phyloP scores from a whole-genome alignment of 2,888 invertebrate species.

The Hedychridium roseum region DNA sequence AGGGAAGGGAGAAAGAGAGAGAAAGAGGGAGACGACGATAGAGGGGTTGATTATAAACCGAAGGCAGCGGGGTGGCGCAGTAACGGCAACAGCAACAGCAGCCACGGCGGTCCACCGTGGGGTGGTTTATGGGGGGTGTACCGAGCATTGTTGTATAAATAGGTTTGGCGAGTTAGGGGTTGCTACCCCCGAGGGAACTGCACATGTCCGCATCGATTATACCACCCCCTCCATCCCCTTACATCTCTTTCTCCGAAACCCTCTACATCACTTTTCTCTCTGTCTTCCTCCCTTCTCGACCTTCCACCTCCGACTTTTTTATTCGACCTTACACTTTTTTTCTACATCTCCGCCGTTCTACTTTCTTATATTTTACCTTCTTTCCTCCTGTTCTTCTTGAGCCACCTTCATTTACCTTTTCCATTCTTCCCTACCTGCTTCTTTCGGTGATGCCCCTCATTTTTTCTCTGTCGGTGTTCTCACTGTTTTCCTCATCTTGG shows the following conservation, averaged over 20 bases:
- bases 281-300: slow-evolving; percentile 29
- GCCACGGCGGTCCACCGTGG: slow-evolving; percentile 52
- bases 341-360: slow-evolving; percentile 7
- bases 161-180: slow-evolving; percentile 65
- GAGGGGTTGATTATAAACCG: slow-evolving; percentile 59
- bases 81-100: slow-evolving; percentile 37
- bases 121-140: slow-evolving; percentile 62
- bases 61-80: slow-evolving; percentile 39
- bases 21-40: slow-evolving; percentile 16
- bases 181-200: slow-evolving; percentile 62
- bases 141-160: slow-evolving; percentile 64
- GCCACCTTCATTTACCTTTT: no score
- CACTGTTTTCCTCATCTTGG: no score
- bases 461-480: no score
- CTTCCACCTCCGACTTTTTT: slow-evolving; percentile 27
- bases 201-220: slow-evolving; percentile 64
- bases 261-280: slow-evolving; percentile 15
- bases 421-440: no score
- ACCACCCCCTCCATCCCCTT: slow-evolving; percentile 39
- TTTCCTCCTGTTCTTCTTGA: not conserved
- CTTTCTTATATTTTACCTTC: slow-evolving; percentile 4
- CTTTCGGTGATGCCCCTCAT: no score
- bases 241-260: slow-evolving; percentile 18
- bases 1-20: not conserved
- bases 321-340: not conserved